phyloP scores from a whole-genome alignment of 2,797 vertebrate species.

The Knipowitschia caucasica region DNA sequence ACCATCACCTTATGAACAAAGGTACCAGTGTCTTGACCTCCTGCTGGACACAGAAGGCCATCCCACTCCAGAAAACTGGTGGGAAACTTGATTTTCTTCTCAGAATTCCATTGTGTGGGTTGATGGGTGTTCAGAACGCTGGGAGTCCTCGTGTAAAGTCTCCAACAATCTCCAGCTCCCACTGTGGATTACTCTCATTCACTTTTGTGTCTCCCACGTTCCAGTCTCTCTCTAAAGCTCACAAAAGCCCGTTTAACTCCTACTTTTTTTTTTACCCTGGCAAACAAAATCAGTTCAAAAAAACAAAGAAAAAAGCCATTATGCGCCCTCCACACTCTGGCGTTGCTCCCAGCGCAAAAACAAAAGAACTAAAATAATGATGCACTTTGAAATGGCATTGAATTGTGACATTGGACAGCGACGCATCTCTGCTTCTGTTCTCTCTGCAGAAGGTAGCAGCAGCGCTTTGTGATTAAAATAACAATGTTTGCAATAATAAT shows the following conservation, averaged over 20 bases:
- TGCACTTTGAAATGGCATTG: constrained; percentile 32
- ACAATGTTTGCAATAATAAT: constrained; percentile 38
- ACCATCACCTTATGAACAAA: too few relatives aligned
- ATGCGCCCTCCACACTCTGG: constrained; percentile 13
- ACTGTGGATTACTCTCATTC: constrained; percentile 43
- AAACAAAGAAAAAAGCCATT: constrained; percentile 20
- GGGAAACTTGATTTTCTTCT: too few relatives aligned
- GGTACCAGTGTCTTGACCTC: too few relatives aligned
- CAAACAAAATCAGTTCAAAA: constrained; percentile 30
- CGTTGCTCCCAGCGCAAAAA: constrained; percentile 33
- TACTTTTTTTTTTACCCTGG: constrained; percentile 31
- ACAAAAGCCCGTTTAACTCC: constrained; percentile 34
- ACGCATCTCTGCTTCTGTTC: constrained; percentile 35
- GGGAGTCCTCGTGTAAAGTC: too few relatives aligned
- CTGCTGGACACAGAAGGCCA: too few relatives aligned
- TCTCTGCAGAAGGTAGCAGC: constrained; percentile 23
- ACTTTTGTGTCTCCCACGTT: constrained; percentile 31
- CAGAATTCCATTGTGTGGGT: too few relatives aligned
- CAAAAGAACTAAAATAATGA: constrained; percentile 29
- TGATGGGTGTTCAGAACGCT: too few relatives aligned
- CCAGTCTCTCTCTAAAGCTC: constrained; percentile 36
- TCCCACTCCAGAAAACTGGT: too few relatives aligned
- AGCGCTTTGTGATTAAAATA: constrained; percentile 44
- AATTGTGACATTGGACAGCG: constrained; percentile 16
- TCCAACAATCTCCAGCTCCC: constrained; percentile 26